phyloP scores from a whole-genome alignment of 2,797 vertebrate genomes.

The Taenioides sp. region DNA sequence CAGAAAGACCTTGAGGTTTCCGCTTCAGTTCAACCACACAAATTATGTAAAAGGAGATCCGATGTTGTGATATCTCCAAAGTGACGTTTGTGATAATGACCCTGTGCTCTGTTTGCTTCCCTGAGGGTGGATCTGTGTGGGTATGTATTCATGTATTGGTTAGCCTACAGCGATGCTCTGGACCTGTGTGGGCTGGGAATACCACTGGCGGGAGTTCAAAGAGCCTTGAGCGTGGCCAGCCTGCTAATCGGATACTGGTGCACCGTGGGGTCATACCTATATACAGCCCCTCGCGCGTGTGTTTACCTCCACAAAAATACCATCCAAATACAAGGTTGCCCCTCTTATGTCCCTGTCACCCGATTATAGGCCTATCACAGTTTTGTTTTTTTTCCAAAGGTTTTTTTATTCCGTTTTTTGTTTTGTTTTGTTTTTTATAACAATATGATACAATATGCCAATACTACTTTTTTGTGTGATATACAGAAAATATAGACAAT shows the following conservation, averaged over 20 bases:
- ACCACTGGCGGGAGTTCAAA: conserved; percentile 68
- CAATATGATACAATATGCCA: no score
- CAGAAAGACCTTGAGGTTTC: conserved; percentile 17
- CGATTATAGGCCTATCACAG: conserved; percentile 21
- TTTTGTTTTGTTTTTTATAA: no score
- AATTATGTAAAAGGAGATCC: conserved; percentile 51
- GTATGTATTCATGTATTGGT: conserved; percentile 48
- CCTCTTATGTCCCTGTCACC: conserved; percentile 33
- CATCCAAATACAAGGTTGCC: conserved; percentile 14
- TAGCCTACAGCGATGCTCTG: conserved; percentile 60
- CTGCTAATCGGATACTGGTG: conserved; percentile 56
- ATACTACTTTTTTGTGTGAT: no score
- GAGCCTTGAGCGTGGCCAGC: conserved; percentile 57
- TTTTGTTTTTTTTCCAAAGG: not conserved
- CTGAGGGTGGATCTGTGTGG: conserved; percentile 41
- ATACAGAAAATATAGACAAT: no score
- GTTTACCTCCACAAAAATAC: conserved; percentile 10
- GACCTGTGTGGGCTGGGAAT: conserved; percentile 66
- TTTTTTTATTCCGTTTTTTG: not conserved
- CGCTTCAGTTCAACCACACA: conserved; percentile 38
- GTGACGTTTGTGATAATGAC: conserved; percentile 62
- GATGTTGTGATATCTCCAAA: conserved; percentile 43
- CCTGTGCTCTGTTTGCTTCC: conserved; percentile 58
- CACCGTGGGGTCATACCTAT: conserved; percentile 42
- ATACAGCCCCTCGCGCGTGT: conserved; percentile 17